Evolutionary conservation across 2,888 invertebrate species (phyloP).

Genomic region (Tinea pellionella): DNA sequence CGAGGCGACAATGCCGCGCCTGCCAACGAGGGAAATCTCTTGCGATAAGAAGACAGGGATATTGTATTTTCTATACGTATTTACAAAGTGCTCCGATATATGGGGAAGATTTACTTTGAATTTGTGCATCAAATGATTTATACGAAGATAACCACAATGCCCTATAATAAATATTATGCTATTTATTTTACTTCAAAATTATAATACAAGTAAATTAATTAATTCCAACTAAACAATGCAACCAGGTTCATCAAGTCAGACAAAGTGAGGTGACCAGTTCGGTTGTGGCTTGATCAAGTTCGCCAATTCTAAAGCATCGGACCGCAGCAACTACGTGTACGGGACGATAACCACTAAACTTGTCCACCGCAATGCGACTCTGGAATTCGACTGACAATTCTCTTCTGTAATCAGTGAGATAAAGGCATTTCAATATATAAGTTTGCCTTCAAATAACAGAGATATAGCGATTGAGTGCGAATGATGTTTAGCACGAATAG

Average conservation of each 20-base stretch:
- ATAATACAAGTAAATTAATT: neutral
- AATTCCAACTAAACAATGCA: neutral
- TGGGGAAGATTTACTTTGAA: neutral
- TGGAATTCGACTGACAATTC: neutral
- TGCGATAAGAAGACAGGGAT: conserved; percentile 3
- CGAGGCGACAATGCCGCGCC: neutral
- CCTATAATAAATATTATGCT: too few species aligned
- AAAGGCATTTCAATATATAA: neutral
- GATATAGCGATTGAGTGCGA: too few species aligned
- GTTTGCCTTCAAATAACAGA: neutral
- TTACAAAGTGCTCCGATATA: neutral
- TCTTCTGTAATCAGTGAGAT: conserved; percentile 1
- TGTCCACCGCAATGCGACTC: neutral
- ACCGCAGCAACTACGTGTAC: conserved; percentile 24
- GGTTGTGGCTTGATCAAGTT: conserved; percentile 40
- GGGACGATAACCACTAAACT: neutral
- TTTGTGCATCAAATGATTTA: neutral
- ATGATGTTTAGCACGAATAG: too few species aligned
- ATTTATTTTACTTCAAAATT: too few species aligned
- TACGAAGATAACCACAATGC: neutral
- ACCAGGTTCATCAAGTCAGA: neutral
- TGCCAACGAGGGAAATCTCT: conserved; percentile 1
- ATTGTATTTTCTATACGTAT: neutral
- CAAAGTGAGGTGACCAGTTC: neutral
- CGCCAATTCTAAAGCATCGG: conserved; percentile 39